A percentile compares a stretch with the other conserved stretches of the same genome.
Conservation (phyloP, 2,797 vertebrate genomes). For the Numenius phaeopus region DNA sequence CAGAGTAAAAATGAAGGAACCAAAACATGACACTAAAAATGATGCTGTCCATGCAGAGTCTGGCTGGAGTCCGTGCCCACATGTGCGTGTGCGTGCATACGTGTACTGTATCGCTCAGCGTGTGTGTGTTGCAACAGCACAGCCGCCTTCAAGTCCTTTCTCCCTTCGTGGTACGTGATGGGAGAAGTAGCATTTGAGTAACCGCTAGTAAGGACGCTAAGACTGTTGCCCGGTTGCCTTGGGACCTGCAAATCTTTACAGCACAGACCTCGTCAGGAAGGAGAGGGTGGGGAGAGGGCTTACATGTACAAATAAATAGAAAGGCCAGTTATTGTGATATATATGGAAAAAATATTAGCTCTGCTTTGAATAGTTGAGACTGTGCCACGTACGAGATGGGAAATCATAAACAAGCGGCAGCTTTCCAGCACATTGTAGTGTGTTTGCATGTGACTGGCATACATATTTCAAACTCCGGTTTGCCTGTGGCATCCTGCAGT, state of each 20-base stretch:
- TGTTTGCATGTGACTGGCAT: slow-evolving; percentile 71
- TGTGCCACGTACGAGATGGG: background rate
- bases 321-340: slow-evolving; percentile 15
- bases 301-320: background rate
- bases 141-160: background rate
- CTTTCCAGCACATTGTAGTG: slow-evolving; percentile 44
- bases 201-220: background rate
- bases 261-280: background rate
- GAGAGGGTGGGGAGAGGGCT: background rate
- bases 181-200: background rate
- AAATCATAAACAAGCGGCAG: slow-evolving; percentile 58
- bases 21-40: background rate
- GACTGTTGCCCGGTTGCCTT: accelerated
- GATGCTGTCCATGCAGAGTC: accelerated
- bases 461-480: slow-evolving; percentile 61
- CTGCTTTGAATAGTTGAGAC: slow-evolving; percentile 31
- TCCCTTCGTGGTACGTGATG: background rate
- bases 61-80: background rate
- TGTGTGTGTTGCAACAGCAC: background rate
- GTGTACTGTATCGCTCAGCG: accelerated
- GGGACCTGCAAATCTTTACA: background rate
- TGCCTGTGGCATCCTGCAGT: slow-evolving; percentile 70
- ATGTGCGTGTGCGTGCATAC: accelerated
- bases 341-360: slow-evolving; percentile 1
- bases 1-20: background rate